Base-by-base conservation (phyloP, 2,797 vertebrate genomes). In the Nasua narica region DNA sequence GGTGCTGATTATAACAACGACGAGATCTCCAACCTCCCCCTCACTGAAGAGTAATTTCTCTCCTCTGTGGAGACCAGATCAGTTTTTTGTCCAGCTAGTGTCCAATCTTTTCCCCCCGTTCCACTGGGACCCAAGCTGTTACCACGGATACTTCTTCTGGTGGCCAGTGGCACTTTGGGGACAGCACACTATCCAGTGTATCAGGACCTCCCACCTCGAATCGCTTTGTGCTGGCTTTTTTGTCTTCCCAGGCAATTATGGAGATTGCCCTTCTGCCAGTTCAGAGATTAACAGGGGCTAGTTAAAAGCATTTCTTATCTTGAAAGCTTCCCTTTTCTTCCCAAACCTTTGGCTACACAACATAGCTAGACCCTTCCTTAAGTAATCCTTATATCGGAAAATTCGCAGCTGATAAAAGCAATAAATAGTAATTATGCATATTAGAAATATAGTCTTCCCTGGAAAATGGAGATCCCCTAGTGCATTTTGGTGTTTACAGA, bases 401-500 rank as follows among this genome's bases (percentile, higher is more conserved):
- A 95, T 77, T 58, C 65, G 91, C 74, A 94, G 88, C 16, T 27
- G n/a, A 90, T 90, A 60, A 92, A 97, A 81, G 79, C 70, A 94
- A 95, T 94, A 87, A 84, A 94, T 76, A 88, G 25, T 43, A 93
- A 95, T 94, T 96, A 94, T 32, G 95, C 70, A 82, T 35, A 82
- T 83, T 67, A 79, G 54, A 90, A 93, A 72, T 32, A 85, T 74
- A 91, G 40, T 95, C 95, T 95, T 88, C 50, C 52, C 65, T 77
- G 32, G 48, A 94, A 91, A 95, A 95, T 23, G 48, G 32, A 96
- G 81, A 92, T 88, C 27, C 43, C 67, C 79, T 85, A 78, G 72
- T 82, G 67, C 43, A 67, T 93, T 96, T 94, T 93, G 65, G 29
- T 95, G 43, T 95, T 95, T 90, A 91, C 56, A 91, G 18, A 97